Conservation (phyloP, 2,797 vertebrate species). For the Manis crassicaudata region DNA sequence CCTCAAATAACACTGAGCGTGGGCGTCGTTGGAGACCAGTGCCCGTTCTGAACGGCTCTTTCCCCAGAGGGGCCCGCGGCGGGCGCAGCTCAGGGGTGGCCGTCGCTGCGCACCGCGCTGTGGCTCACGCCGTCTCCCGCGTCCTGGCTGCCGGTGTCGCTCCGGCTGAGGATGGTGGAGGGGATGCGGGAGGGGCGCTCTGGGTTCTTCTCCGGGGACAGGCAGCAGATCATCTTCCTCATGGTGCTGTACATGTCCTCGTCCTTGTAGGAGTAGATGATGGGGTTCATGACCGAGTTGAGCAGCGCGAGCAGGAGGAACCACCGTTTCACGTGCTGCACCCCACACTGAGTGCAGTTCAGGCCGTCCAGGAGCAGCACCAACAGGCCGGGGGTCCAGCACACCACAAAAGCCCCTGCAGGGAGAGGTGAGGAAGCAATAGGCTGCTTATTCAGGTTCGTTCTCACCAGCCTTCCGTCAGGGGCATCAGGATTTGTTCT, state of each 20-base stretch:
- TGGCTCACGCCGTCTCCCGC: slow-evolving; percentile 84
- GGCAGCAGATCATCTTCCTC: slow-evolving; percentile 93
- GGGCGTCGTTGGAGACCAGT: slow-evolving; percentile 74
- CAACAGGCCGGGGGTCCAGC: slow-evolving; percentile 97
- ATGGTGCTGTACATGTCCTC: slow-evolving; percentile 97
- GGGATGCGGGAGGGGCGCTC: slow-evolving; percentile 83
- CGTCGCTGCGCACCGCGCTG: slow-evolving; percentile 80
- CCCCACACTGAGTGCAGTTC: slow-evolving; percentile 88
- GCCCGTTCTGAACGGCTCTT: slow-evolving; percentile 72
- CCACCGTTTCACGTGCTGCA: slow-evolving; percentile 93
- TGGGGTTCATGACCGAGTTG: slow-evolving; percentile 98
- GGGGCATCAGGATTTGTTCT: background rate
- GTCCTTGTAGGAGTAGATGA: slow-evolving; percentile 99
- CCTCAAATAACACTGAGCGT: slow-evolving; percentile 82
- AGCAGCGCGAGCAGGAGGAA: slow-evolving; percentile 95
- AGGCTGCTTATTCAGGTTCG: background rate
- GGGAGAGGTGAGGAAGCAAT: slow-evolving; percentile 39
- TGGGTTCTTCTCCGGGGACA: slow-evolving; percentile 85
- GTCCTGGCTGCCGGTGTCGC: slow-evolving; percentile 85
- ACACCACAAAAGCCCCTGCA: slow-evolving; percentile 96
- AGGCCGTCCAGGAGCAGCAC: slow-evolving; percentile 95
- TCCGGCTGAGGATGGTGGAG: slow-evolving; percentile 85
- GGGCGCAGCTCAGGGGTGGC: slow-evolving; percentile 30
- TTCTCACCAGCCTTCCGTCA: background rate
- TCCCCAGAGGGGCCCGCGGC: background rate